Evolutionary conservation across 2,797 vertebrate genomes (phyloP).

Genomic region (Microcaecilia unicolor): DNA sequence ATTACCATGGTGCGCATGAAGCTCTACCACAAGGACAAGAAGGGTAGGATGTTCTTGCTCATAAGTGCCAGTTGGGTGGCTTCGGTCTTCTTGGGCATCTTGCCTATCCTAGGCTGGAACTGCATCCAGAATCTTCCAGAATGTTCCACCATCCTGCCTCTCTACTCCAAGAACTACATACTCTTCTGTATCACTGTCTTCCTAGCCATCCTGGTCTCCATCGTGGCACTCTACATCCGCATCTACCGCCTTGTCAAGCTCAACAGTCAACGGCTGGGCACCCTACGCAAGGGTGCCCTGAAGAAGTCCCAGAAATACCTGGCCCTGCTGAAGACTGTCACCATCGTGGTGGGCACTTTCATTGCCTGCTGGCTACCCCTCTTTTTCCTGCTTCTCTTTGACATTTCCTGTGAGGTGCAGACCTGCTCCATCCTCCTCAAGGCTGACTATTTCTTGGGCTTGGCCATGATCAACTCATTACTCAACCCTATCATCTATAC

Average conservation of each 20-base stretch:
- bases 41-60: slow-evolving; percentile 62
- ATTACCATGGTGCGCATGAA: slow-evolving; percentile 80
- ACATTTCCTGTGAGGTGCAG: slow-evolving; percentile 60
- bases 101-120: slow-evolving; percentile 82
- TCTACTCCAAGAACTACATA: slow-evolving; percentile 78
- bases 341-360: slow-evolving; percentile 77
- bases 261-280: slow-evolving; percentile 54
- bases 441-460: slow-evolving; percentile 75
- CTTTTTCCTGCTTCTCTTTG: slow-evolving; percentile 74
- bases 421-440: slow-evolving; percentile 63
- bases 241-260: slow-evolving; percentile 75
- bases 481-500: slow-evolving; percentile 88
- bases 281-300: slow-evolving; percentile 42
- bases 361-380: slow-evolving; percentile 83
- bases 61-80: slow-evolving; percentile 70
- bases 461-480: slow-evolving; percentile 82
- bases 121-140: slow-evolving; percentile 59
- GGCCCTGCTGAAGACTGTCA: slow-evolving; percentile 78
- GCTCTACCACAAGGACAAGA: slow-evolving; percentile 62
- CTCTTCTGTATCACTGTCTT: slow-evolving; percentile 73
- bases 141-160: slow-evolving; percentile 78
- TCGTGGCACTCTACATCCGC: slow-evolving; percentile 67
- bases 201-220: slow-evolving; percentile 59
- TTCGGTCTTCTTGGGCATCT: slow-evolving; percentile 63
- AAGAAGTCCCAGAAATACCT: slow-evolving; percentile 67